Percentiles rank a stretch among this genome's conserved stretches.
phyloP scores from a whole-genome alignment of 2,797 vertebrate species.

The Gouania willdenowi region DNA sequence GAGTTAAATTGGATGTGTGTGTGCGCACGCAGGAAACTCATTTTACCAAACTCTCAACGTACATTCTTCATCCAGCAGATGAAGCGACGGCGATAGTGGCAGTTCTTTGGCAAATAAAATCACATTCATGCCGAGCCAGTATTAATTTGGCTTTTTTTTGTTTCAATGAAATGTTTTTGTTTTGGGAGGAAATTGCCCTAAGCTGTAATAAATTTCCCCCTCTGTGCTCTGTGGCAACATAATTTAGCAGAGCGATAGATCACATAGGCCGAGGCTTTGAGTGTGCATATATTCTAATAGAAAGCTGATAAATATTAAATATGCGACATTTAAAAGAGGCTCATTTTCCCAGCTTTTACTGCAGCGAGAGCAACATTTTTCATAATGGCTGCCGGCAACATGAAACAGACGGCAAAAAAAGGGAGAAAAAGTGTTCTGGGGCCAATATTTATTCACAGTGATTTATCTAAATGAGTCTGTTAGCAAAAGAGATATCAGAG shows the following conservation, averaged over 20 bases:
- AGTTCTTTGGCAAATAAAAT: constrained; percentile 80
- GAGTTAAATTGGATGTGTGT: constrained; percentile 57
- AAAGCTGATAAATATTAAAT: constrained; percentile 82
- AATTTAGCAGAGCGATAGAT: constrained; percentile 82
- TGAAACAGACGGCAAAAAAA: constrained; percentile 13
- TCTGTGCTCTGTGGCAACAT: constrained; percentile 69
- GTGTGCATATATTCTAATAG: constrained; percentile 79
- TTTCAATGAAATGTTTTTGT: constrained; percentile 82
- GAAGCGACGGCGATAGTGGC: constrained; percentile 65
- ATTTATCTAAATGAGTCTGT: constrained; percentile 68
- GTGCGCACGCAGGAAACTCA: constrained; percentile 61
- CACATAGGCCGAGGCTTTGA: constrained; percentile 74
- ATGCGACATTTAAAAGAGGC: constrained; percentile 75
- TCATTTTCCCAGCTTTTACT: constrained; percentile 72
- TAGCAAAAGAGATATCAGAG: constrained; percentile 70
- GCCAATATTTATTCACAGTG: constrained; percentile 59
- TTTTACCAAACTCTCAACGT: constrained; percentile 65
- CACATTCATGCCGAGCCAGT: constrained; percentile 74
- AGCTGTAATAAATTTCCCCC: constrained; percentile 79
- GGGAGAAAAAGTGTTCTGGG: constrained; percentile 35
- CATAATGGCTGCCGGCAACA: constrained; percentile 65
- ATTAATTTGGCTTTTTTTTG: constrained; percentile 79
- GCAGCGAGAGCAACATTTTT: constrained; percentile 60
- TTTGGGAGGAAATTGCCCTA: constrained; percentile 79
- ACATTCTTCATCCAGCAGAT: constrained; percentile 65